Evolutionary conservation across 2,888 invertebrate genomes (phyloP), one percentile per base, ranked within the genome.

Genomic region (Therioaphis trifolii): DNA sequence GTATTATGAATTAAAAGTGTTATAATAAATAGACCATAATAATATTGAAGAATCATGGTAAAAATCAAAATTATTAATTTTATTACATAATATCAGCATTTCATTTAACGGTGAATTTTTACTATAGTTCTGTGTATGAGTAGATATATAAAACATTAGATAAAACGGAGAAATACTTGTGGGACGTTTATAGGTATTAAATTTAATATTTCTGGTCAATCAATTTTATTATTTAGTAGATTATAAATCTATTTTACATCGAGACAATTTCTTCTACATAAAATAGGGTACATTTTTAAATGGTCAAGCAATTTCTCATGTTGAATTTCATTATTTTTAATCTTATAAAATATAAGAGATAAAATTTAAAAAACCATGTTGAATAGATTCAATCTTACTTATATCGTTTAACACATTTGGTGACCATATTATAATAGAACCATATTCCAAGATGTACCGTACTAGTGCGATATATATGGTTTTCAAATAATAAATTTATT

Each of bases 251-350:
- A 61, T 21, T 21, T 61, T 9, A 61, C n/a, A n/a, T n/a, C n/a
- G n/a, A n/a, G n/a, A n/a, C n/a, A n/a, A n/a, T n/a, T n/a, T n/a
- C n/a, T n/a, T n/a, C n/a, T n/a, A n/a, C n/a, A n/a, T n/a, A n/a
- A n/a, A n/a, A n/a, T n/a, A n/a, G n/a, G n/a, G n/a, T 61, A 24
- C 24, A 61, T 61, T 61, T 61, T 61, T 61, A 61, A 24, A 27
- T 61, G 12, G 4, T 27, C 27, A 61, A 61, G 61, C 14, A 21
- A 61, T 4, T 61, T 61, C 3, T 61, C 14, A 24, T 21, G 27
- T 21, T 9, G 12, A 21, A 61, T 24, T 21, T 24, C 24, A 61
- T 61, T 61, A 61, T 61, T 61, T 24, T 61, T 61, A n/a, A n/a
- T n/a, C n/a, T n/a, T n/a, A n/a, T n/a, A n/a, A n/a, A n/a, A n/a